Evolutionary conservation across 2,888 invertebrate species (phyloP), one percentile per base, ranked within the genome.

Genomic region (Trypoxylon attenuatum): DNA sequence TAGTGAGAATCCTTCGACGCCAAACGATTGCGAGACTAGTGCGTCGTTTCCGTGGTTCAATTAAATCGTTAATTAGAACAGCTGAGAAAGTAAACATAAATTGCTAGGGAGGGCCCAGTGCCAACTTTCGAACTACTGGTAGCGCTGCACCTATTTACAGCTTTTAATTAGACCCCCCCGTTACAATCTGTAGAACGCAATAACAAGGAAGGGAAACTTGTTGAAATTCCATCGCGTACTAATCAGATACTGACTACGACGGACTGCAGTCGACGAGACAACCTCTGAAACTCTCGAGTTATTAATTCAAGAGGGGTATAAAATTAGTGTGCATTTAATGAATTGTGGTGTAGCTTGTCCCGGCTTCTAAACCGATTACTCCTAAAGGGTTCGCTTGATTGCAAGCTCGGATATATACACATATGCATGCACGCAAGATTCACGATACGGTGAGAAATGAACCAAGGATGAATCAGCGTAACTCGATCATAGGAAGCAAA

Each of bases 181-280:
- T 25, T 46, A 46, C 18, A 46, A 46, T 23, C 15, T 16, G 45
- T 46, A 46, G 25, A 46, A 46, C 18, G 23, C 22, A 25, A 46
- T 46, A 46, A 23, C 45, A 46, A 22, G n/a, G n/a, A n/a, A n/a
- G 33, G 33, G 41, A 15, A 41, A 16, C 18, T 8, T n/a, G 16
- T 16, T 19, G 22, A 16, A 2, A 10, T 41, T 16, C 23, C 16
- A 16, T 5, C 5, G 3, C 29, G 29, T 8, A 29, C 13, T n/a
- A 29, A 29, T 2, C n/a, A n/a, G n/a, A n/a, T n/a, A n/a, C n/a
- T n/a, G n/a, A n/a, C n/a, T n/a, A n/a, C n/a, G n/a, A n/a, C n/a
- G n/a, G n/a, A n/a, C n/a, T n/a, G n/a, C n/a, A n/a, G n/a, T n/a
- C n/a, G n/a, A n/a, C n/a, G n/a, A n/a, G n/a, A n/a, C n/a, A n/a